Conservation (phyloP, 2,888 invertebrate species). For the Cynaeus angustus region DNA sequence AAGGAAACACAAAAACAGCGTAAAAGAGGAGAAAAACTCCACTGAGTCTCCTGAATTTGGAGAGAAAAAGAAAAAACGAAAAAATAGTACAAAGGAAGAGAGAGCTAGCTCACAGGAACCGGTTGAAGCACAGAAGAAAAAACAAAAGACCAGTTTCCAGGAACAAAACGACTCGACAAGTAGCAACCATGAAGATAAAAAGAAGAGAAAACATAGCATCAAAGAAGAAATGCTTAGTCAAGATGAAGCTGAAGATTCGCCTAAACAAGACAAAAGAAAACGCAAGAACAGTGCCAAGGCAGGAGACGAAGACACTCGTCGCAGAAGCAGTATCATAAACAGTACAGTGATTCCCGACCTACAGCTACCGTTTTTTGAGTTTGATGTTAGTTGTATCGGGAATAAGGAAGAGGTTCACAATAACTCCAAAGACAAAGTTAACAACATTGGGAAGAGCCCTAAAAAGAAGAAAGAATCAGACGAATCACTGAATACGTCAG, state of each 20-base stretch:
- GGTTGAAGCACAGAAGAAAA: neutral
- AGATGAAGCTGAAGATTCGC: neutral
- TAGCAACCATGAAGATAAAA: conserved; percentile 5
- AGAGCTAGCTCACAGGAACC: no score
- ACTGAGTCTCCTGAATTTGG: neutral
- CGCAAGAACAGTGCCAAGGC: neutral
- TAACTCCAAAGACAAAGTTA: neutral
- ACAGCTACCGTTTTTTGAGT: conserved; percentile 39
- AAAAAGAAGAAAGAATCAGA: conserved; percentile 2
- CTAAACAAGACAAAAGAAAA: neutral
- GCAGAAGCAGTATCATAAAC: conserved; percentile 27
- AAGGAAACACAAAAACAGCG: neutral
- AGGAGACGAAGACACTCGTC: neutral
- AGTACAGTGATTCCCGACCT: conserved; percentile 48
- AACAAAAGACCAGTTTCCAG: neutral
- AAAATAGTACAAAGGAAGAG: neutral
- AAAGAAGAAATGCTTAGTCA: neutral
- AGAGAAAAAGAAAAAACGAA: conserved; percentile 4
- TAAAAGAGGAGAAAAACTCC: neutral
- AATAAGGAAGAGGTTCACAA: conserved; percentile 7
- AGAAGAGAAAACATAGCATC: neutral
- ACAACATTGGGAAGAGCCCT: neutral
- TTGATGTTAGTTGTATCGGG: conserved; percentile 40
- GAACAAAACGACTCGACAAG: neutral
- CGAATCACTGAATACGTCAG: neutral